Base-by-base conservation (phyloP, 2,113 vertebrate species). In the Phainopepla nitens region DNA sequence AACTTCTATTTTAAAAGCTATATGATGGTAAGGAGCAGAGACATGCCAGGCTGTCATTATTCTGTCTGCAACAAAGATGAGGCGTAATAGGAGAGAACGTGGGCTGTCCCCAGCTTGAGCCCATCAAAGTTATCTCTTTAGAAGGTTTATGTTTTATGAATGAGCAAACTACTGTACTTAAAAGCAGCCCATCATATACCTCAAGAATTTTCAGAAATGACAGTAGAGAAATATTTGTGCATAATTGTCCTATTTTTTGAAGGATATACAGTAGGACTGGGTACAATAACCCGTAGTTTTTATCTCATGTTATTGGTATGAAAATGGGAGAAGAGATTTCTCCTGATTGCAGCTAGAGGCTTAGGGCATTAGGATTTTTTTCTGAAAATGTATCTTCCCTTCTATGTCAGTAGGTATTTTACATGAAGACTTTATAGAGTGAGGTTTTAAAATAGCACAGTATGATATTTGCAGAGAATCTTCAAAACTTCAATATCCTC, bases 131-230 rank as follows among this genome's bases (percentile, higher is more conserved):
- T 89, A 77, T 78, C 78, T 64, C 41, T 93, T 97, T 65, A 49
- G 90, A 95, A 95, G 75, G 80, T 84, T 95, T 87, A 94, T 95
- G 66, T 93, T 95, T 97, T 93, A 96, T 95, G 80, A 96, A 96
- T 96, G 96, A 96, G 85, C 62, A 87, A 90, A 85, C 77, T 85
- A 87, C 79, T 71, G 82, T 60, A 66, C 95, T 91, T 95, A 87
- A 91, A 94, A 95, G 73, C 82, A 90, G 65, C 78, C 77, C 47
- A 61, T 96, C 90, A 75, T 39, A 60, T 64, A 72, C 54, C 60
- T 83, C 15, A 58, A 84, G 73, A 75, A 68, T 89, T 89, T 95
- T 90, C 60, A 77, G 73, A 94, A 93, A 66, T 95, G 88, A 91
- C 85, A 87, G 77, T 47, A 54, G 60, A 82, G 89, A 89, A 91